Percentiles rank a stretch among this genome's conserved stretches.
These are phyloP conservation scores for Thunnus maccoyii DNA, from an alignment of 2,113 vertebrate species.

Conservation along the genomic window DNA sequence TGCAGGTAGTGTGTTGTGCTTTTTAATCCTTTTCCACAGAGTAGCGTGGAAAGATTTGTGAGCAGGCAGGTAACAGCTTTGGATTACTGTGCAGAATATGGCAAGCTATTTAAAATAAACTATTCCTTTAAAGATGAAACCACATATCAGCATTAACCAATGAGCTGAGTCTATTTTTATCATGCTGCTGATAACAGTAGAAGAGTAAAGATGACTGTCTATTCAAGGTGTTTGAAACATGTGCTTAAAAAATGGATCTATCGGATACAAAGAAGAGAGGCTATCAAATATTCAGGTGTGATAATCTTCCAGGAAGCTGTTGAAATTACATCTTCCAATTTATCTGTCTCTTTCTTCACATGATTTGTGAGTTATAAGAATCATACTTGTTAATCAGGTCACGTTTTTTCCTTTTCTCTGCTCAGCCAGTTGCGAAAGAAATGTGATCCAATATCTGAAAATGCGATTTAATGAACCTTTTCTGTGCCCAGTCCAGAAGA, in stretches of 20 bases:
- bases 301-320: slow-evolving; percentile 73
- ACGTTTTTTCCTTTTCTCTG: slow-evolving; percentile 50
- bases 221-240: slow-evolving; percentile 55
- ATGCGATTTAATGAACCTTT: slow-evolving; percentile 82
- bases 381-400: slow-evolving; percentile 69
- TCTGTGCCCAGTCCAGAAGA: slow-evolving; percentile 70
- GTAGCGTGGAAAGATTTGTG: slow-evolving; percentile 16
- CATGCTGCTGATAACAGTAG: slow-evolving; percentile 43
- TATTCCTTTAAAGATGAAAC: slow-evolving; percentile 30
- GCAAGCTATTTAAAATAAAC: slow-evolving; percentile 36
- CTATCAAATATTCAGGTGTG: slow-evolving; percentile 68
- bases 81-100: slow-evolving; percentile 35
- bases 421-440: slow-evolving; percentile 72
- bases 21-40: slow-evolving; percentile 49
- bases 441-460: slow-evolving; percentile 82
- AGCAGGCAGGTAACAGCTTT: slow-evolving; percentile 42
- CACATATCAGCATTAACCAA: slow-evolving; percentile 40
- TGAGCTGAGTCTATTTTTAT: slow-evolving; percentile 61
- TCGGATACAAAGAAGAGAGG: slow-evolving; percentile 52
- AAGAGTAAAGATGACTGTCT: slow-evolving; percentile 57
- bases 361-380: slow-evolving; percentile 58
- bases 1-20: slow-evolving; percentile 12
- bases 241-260: slow-evolving; percentile 61
- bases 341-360: slow-evolving; percentile 58
- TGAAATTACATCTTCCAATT: slow-evolving; percentile 73